Base-by-base conservation (phyloP, 2,888 invertebrate species). In the Pycnomerus fuliginosus region DNA sequence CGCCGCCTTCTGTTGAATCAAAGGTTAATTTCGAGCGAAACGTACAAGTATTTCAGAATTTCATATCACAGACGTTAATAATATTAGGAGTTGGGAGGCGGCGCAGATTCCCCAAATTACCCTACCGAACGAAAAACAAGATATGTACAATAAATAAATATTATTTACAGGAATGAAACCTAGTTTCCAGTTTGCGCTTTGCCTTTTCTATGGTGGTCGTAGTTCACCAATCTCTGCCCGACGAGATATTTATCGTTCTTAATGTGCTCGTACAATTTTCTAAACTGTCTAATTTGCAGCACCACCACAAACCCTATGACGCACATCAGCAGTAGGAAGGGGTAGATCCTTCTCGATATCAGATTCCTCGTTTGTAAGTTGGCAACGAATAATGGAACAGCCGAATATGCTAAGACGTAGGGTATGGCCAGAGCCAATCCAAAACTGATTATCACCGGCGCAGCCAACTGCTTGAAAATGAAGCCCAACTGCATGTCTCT, bases 171-270 rank as follows among this genome's bases (percentile, higher is more conserved):
- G n/a, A n/a, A n/a, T n/a, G n/a, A n/a, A n/a, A n/a, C n/a, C n/a
- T n/a, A n/a, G n/a, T n/a, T n/a, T n/a, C n/a, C n/a, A n/a, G 55
- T 50, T 64, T 72, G 73, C 35, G 69, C 54, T 61, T 83, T 85
- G 55, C 82, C 81, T 58, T 83, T 78, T 55, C 86, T 78, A 67
- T 90, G 89, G n/a, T n/a, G n/a, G 69, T 98, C 94, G 75, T 98
- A 99, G 76, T 99, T 99, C 16, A 98, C 97, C 54, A 99, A 80
- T 55, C 96, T 80, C 63, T 95, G 90, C 0, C 98, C 98, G 8
- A 99, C 97, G 32, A 98, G 80, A 75, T 98, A 97, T 76, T 97
- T 98, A 75, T 98, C 98, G 74, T 99, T 98, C 75, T 97, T 96
- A 66, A 99, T 99, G 73, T 96, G 96, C 69, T 97, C 93, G 71